Base-by-base conservation (phyloP, 2,888 invertebrate genomes). In the Nemotelus pantherinus region DNA sequence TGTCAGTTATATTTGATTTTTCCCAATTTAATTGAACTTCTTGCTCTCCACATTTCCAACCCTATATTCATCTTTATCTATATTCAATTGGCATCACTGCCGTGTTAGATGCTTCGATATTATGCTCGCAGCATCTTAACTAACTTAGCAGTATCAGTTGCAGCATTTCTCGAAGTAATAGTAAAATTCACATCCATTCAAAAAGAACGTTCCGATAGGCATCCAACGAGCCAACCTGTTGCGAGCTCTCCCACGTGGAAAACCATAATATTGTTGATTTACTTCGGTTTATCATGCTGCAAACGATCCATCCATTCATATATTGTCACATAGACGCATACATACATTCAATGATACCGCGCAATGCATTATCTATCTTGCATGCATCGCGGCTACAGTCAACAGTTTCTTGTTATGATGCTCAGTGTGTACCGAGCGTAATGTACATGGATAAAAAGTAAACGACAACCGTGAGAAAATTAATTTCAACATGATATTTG, bases 401-500 rank as follows among this genome's bases (percentile, higher is more conserved):
- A 43, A 65, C 45, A n/a, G 50, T 53, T 48, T 68, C 68, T 68
- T 50, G n/a, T 65, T 63, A 64, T 43, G 67, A 53, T 3, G 1
- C 41, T 25, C 39, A 7, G 43, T 0, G 64, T 44, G 65, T 47
- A 44, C 2, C 2, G 71, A 58, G 48, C 48, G 41, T 48, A 67
- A 48, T 48, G 57, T 57, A 57, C 25, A 25, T 25, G 25, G 25
- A 25, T 57, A 57, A 57, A 57, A 72, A 58, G 58, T 58, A 72
- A 72, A 72, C 72, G 58, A 25, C 58, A 58, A 47, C 39, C 72
- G 72, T 72, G 72, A 41, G 72, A 72, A 72, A 57, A 57, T 72
- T 57, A 58, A 58, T 72, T 72, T 72, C 58, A 57, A 58, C 57
- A 58, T 45, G 45, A 25, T 25, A 25, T 25, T 25, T 25, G 25